Conservation (phyloP, 2,797 vertebrate species). For the Vireo griseus region DNA sequence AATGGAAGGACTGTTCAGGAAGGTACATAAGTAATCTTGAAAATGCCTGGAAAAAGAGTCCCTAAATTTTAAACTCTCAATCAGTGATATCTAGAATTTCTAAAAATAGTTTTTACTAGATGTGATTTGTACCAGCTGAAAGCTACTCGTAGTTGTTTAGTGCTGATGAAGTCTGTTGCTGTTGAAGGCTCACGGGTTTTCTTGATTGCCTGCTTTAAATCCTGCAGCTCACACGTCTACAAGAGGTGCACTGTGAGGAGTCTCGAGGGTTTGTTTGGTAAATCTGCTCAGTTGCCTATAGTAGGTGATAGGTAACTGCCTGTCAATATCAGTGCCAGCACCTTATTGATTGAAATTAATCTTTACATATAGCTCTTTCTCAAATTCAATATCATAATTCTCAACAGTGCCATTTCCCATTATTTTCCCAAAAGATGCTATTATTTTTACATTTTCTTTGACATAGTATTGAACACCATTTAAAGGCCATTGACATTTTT, state of each 20-base stretch:
- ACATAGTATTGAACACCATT: background rate
- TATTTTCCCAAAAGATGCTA: background rate
- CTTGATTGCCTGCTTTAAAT: background rate
- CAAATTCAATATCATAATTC: background rate
- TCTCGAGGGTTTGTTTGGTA: background rate
- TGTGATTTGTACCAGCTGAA: background rate
- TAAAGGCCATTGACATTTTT: background rate
- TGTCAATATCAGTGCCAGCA: background rate
- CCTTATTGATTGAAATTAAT: background rate
- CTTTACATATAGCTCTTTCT: background rate
- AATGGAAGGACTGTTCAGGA: background rate
- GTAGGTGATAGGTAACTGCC: background rate
- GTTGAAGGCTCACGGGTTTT: background rate
- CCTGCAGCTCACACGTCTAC: background rate
- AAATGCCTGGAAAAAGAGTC: background rate
- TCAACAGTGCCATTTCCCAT: background rate
- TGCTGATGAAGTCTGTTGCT: background rate
- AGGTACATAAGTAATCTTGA: background rate
- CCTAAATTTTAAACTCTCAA: background rate
- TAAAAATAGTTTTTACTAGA: background rate
- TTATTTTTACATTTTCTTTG: background rate
- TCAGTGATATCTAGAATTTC: background rate
- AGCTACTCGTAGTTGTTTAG: background rate
- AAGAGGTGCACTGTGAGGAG: background rate
- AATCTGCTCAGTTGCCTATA: background rate